Percentiles rank a stretch among this genome's conserved stretches.
Conservation (phyloP, 2,797 vertebrate genomes). For the Bovichtus variegatus region DNA sequence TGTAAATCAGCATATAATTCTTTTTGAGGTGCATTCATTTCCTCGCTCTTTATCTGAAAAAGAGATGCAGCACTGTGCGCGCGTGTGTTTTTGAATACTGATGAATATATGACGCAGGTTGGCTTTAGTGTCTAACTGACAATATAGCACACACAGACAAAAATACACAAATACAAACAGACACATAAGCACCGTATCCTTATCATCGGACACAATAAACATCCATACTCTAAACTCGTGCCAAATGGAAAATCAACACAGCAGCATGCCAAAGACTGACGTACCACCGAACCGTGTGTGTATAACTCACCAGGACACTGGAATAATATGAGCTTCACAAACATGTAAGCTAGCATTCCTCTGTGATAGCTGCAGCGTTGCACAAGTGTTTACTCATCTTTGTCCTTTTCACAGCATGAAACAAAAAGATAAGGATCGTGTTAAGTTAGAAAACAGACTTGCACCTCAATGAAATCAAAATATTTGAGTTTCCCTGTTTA, state of each 20-base stretch:
- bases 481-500: slow-evolving; percentile 4
- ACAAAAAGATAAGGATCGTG: background rate
- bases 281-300: slow-evolving; percentile 54
- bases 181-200: background rate
- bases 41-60: background rate
- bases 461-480: slow-evolving; percentile 15
- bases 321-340: slow-evolving; percentile 47
- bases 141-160: slow-evolving; percentile 14
- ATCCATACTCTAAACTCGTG: slow-evolving; percentile 8
- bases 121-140: background rate
- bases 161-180: slow-evolving; percentile 20
- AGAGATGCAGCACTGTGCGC: background rate
- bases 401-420: slow-evolving; percentile 8
- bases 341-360: slow-evolving; percentile 32
- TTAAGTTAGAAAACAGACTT: slow-evolving; percentile 2
- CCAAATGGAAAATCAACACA: slow-evolving; percentile 51
- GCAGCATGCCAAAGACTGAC: slow-evolving; percentile 48
- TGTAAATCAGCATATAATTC: too few relatives aligned
- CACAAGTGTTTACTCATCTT: slow-evolving; percentile 22
- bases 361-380: slow-evolving; percentile 12
- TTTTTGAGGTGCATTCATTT: too few relatives aligned
- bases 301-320: slow-evolving; percentile 55
- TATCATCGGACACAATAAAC: slow-evolving; percentile 46
- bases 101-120: background rate
- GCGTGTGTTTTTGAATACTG: slow-evolving; percentile 23